phyloP scores from a whole-genome alignment of 2,797 vertebrate species.

The Neopelma chrysocephalum region DNA sequence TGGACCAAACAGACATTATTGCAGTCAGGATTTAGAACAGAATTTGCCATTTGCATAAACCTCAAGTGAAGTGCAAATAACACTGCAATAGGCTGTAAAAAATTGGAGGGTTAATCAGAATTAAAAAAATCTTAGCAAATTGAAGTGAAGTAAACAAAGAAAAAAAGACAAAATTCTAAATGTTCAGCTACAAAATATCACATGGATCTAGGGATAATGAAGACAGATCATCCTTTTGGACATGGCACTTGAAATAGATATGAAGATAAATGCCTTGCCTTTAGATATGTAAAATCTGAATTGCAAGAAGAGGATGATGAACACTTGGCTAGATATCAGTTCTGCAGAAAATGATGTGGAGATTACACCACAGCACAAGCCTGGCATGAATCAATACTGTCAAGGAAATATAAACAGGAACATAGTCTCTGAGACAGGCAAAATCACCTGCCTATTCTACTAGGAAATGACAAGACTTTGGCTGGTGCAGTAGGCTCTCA shows the following conservation, averaged over 20 bases:
- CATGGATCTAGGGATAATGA: neutral
- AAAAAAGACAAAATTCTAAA: neutral
- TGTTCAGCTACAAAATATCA: neutral
- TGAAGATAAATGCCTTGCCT: slow-evolving; percentile 2
- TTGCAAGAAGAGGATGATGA: neutral
- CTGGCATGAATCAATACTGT: neutral
- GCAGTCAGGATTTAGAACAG: neutral
- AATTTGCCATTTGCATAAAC: neutral
- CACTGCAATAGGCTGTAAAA: neutral
- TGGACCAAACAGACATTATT: neutral
- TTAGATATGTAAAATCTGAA: neutral
- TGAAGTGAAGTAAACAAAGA: neutral
- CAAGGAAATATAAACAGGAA: neutral
- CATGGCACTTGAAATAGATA: neutral
- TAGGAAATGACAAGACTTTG: neutral
- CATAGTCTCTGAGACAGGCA: neutral
- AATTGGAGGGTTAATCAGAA: neutral
- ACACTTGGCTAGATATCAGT: neutral
- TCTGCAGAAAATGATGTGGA: neutral
- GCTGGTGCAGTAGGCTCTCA: neutral
- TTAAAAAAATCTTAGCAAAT: neutral
- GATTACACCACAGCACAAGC: neutral
- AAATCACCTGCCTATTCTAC: neutral
- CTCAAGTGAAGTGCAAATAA: neutral
- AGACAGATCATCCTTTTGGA: neutral